phyloP scores from a whole-genome alignment of 2,888 invertebrate species.

The Chironomus tentans region DNA sequence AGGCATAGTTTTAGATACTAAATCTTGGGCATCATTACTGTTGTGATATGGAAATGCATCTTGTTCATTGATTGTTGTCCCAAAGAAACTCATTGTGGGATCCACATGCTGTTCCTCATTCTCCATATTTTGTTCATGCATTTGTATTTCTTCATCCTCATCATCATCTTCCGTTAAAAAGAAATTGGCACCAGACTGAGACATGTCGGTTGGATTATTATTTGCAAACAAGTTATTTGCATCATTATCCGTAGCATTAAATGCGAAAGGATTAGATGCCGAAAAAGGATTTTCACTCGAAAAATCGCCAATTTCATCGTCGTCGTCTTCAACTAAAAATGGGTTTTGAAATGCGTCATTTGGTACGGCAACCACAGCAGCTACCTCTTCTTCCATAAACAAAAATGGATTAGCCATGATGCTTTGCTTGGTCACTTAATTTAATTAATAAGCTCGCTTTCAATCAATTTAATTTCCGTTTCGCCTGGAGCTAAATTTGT shows the following conservation, averaged over 20 bases:
- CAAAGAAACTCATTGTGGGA: slow-evolving; percentile 42
- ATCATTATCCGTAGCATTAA: slow-evolving; percentile 42
- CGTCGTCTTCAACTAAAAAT: slow-evolving; percentile 50
- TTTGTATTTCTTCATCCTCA: background rate
- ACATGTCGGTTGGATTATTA: background rate
- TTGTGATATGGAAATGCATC: slow-evolving; percentile 33
- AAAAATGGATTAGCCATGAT: slow-evolving; percentile 74
- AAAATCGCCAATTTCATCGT: slow-evolving; percentile 33
- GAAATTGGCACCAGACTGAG: background rate
- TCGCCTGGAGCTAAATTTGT: slow-evolving; percentile 63
- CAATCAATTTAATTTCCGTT: slow-evolving; percentile 66
- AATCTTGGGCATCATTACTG: slow-evolving; percentile 29
- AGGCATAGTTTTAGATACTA: slow-evolving; percentile 36
- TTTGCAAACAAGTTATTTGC: background rate
- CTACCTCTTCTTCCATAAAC: slow-evolving; percentile 57
- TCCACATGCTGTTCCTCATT: slow-evolving; percentile 30
- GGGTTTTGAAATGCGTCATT: slow-evolving; percentile 49
- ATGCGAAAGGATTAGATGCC: slow-evolving; percentile 60
- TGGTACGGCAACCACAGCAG: slow-evolving; percentile 45
- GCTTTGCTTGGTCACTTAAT: background rate
- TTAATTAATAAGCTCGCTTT: slow-evolving; percentile 56
- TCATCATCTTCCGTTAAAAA: slow-evolving; percentile 12
- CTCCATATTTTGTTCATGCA: background rate
- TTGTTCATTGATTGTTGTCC: slow-evolving; percentile 42
- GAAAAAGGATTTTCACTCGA: slow-evolving; percentile 63